phyloP scores from a whole-genome alignment of 2,888 invertebrate genomes.

The Cosmia trapezina region DNA sequence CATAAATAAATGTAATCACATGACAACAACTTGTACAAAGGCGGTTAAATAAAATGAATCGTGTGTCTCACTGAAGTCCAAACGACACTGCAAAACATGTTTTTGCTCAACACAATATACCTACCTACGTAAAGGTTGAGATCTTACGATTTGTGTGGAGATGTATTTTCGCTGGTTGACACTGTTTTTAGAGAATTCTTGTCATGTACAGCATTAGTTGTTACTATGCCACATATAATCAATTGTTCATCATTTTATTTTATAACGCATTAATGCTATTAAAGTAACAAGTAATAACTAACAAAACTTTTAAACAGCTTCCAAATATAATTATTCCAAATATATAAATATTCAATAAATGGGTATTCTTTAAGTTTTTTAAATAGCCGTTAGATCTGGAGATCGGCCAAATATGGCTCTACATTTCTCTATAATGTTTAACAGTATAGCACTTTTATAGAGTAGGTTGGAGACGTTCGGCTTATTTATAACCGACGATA shows the following conservation, averaged over 20 bases:
- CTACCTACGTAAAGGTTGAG: conserved; percentile 57
- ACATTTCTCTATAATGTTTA: conserved; percentile 64
- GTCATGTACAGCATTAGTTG: conserved; percentile 33
- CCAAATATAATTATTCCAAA: too few species aligned
- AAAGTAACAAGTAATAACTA: too few species aligned
- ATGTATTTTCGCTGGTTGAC: conserved; percentile 64
- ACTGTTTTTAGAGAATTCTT: conserved; percentile 58
- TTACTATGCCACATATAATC: conserved; percentile 56
- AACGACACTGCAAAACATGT: conserved; percentile 64
- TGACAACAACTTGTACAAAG: conserved; percentile 25
- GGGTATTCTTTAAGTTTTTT: conserved; percentile 44
- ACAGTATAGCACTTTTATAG: conserved; percentile 68
- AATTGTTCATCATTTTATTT: conserved; percentile 62
- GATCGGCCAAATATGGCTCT: conserved; percentile 71
- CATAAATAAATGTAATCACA: conserved; percentile 33
- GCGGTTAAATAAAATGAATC: conserved; percentile 32
- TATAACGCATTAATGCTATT: conserved; percentile 31
- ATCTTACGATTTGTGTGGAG: conserved; percentile 69
- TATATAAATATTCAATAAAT: not conserved
- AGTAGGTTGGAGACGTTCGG: conserved; percentile 70
- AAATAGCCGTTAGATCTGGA: conserved; percentile 60
- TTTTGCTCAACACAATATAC: conserved; percentile 69
- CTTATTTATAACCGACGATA: conserved; percentile 76
- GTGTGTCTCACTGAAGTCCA: conserved; percentile 26
- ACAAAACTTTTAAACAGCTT: conserved; percentile 10